Evolutionary conservation across 2,797 vertebrate genomes (phyloP), one percentile per base, ranked within the genome.

Genomic region (Mastacembelus armatus): DNA sequence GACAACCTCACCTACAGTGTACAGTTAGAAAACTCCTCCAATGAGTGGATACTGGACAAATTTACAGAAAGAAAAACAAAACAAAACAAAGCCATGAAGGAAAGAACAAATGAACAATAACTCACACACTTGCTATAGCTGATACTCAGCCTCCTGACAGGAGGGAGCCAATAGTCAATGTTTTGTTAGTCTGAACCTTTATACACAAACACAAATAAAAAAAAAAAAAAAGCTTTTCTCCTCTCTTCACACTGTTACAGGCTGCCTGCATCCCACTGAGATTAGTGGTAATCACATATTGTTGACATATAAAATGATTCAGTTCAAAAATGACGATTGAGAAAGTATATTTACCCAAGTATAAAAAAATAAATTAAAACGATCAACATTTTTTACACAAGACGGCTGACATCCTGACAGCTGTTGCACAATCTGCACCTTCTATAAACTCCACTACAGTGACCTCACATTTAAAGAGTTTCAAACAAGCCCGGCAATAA

Each of bases 351-450:
- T 77, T 70, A 70, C 45, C 56, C 52, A 71, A 80, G 89, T 94
- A 93, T 92, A 92, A 94, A 94, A 87, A 93, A 94, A 95, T 94
- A 94, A 94, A 93, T 94, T 92, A 94, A 92, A 93, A 94, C 75
- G 45, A 91, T 89, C 67, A 78, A 84, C 85, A 87, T 88, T 78
- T n/a, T 75, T 63, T 65, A 91, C 81, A 90, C 71, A 74, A 88
- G 78, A 88, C 58, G 14, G 62, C 59, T 8, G 19, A 61, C 6
- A 76, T 64, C 54, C 54, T 38, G 48, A 71, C 44, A 65, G 77
- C 62, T 67, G 78, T 62, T 77, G 54, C 62, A 89, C 78, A 89
- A 73, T 71, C 80, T 58, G 60, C 66, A 71, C 71, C 50, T 69
- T 66, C 49, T 60, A 55, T 42, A 63, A 38, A 48, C 40, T 63